Evolutionary conservation across 2,797 vertebrate species (phyloP), one percentile per base, ranked within the genome.

Genomic region (Myripristis murdjan): DNA sequence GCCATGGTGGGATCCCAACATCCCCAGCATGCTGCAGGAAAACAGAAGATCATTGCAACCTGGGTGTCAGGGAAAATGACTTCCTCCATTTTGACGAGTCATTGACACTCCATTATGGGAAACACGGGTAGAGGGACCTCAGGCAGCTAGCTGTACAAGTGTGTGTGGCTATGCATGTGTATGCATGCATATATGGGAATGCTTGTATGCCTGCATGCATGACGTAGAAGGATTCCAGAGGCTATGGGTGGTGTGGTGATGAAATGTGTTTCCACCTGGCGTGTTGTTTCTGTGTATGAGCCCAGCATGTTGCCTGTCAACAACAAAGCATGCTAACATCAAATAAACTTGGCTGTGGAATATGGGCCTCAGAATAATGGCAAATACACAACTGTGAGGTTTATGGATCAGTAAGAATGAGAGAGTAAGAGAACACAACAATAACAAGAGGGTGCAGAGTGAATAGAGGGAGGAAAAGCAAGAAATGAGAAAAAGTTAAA

Each of bases 81-180:
- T 75, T 75, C 59, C 67, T 76, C 57, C 74, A 56, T 74, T 84
- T 73, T 90, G 87, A 91, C 57, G 75, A 79, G 62, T 86, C 84
- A 78, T 75, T 85, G 88, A 89, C 81, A 66, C 77, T 91, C 89
- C 84, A 89, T 92, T 88, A 87, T 49, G 47, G 69, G 60, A 48
- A 83, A 91, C 84, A 90, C 48, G 75, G n/a, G 14, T 67, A 43
- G 23, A 15, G 23, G 18, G 59, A 67, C n/a, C 48, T 66, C 49
- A 20, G 46, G 57, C 3, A n/a, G n/a, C n/a, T n/a, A 15, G 20
- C 28, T 31, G n/a, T 18, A 60, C 47, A 8, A 46, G 20, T 18
- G 61, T 37, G 73, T 61, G 58, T 44, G 46, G 28, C 57, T 37
- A 22, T 70, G 35, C 18, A 24, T 18, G 39, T 31, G 41, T 31